phyloP scores from a whole-genome alignment of 2,888 invertebrate genomes.

The Chrysotoxum bicinctum region DNA sequence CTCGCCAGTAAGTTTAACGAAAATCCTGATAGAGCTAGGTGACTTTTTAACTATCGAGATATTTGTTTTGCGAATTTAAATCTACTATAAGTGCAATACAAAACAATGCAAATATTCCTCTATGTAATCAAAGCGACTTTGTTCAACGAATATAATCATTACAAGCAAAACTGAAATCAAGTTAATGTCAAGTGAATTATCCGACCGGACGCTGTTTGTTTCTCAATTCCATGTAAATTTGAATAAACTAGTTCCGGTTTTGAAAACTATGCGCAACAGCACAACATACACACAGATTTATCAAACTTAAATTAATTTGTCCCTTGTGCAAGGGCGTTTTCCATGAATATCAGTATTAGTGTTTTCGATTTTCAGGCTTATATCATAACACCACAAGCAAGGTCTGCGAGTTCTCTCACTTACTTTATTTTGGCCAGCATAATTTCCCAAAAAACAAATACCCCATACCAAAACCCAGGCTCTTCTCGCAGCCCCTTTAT shows the following conservation, averaged over 20 bases:
- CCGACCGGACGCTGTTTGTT: neutral
- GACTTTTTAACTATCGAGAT: too few species aligned
- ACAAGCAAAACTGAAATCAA: too few species aligned
- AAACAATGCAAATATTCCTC: too few species aligned
- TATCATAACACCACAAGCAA: conserved; percentile 15
- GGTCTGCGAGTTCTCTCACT: conserved; percentile 5
- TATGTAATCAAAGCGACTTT: too few species aligned
- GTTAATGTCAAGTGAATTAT: neutral
- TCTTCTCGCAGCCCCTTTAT: neutral
- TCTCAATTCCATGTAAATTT: neutral
- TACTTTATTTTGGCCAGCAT: conserved; percentile 32
- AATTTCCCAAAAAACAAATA: conserved; percentile 34
- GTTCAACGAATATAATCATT: too few species aligned
- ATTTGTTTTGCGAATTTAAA: too few species aligned
- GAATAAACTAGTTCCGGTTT: neutral
- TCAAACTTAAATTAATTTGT: conserved; percentile 24
- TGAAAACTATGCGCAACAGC: neutral
- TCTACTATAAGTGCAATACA: too few species aligned
- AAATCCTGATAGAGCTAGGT: too few species aligned
- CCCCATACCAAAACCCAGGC: conserved; percentile 2
- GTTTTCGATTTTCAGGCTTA: conserved; percentile 7
- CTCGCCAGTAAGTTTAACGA: too few species aligned
- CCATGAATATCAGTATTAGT: neutral
- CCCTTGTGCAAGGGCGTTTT: neutral
- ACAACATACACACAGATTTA: neutral